Conservation (phyloP, 2,888 invertebrate genomes). For the Lucinisca nassula region DNA sequence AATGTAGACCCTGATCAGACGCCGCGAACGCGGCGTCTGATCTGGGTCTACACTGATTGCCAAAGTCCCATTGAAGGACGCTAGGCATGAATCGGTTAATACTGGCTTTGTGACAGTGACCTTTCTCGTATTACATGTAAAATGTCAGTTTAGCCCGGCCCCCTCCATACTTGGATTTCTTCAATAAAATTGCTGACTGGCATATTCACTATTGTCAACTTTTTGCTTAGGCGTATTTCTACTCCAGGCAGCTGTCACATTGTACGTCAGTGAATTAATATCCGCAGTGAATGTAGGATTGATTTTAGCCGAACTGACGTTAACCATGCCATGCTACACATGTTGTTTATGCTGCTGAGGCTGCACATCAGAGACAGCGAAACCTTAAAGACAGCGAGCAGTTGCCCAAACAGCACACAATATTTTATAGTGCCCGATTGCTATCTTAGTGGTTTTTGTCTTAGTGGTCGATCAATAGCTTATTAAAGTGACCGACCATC, state of each 20-base stretch:
- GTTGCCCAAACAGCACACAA: no score
- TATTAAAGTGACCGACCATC: no score
- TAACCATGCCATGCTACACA: background rate
- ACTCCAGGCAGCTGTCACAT: background rate
- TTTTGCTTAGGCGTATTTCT: background rate
- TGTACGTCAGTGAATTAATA: slow-evolving; percentile 6
- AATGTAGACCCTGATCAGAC: background rate
- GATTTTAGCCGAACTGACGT: slow-evolving; percentile 4
- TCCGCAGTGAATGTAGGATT: background rate
- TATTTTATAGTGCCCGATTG: no score
- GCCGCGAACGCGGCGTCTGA: background rate
- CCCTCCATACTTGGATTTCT: background rate
- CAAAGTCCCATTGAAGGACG: no score
- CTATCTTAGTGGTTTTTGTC: no score
- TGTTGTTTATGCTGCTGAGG: background rate
- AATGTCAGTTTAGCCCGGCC: no score
- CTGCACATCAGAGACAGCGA: background rate
- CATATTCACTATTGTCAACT: background rate
- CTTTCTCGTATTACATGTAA: no score
- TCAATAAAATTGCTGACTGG: background rate
- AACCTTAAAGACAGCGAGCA: no score
- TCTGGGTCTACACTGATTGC: background rate
- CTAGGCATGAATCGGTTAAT: no score
- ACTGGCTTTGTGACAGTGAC: no score
- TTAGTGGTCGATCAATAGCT: no score